phyloP scores from a whole-genome alignment of 2,888 invertebrate genomes.

The Sialis lutaria region DNA sequence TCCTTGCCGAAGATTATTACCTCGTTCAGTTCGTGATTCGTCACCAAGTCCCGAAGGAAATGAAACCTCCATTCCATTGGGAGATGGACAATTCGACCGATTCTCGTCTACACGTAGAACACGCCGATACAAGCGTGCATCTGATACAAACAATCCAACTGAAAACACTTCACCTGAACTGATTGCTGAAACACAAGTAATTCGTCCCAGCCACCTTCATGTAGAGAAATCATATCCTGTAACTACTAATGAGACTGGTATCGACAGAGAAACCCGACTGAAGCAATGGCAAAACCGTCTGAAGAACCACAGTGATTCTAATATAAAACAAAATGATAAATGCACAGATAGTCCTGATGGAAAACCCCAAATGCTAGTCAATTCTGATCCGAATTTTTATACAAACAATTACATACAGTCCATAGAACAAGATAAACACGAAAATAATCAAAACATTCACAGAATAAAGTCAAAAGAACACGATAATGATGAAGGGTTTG shows the following conservation, averaged over 20 bases:
- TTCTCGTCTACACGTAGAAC: conserved; percentile 69
- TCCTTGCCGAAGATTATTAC: conserved; percentile 35
- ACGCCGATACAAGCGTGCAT: conserved; percentile 53
- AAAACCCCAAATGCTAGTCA: conserved; percentile 39
- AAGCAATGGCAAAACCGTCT: conserved; percentile 55
- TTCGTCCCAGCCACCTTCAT: conserved; percentile 32
- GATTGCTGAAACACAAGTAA: conserved; percentile 33
- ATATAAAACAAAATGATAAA: not conserved
- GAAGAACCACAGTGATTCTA: conserved; percentile 24
- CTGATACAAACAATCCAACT: conserved; percentile 38
- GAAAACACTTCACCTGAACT: conserved; percentile 23
- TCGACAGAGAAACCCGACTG: conserved; percentile 39
- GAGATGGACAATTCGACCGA: conserved; percentile 69
- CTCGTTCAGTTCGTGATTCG: conserved; percentile 14
- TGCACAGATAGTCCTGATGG: conserved; percentile 7
- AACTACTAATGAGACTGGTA: conserved; percentile 25
- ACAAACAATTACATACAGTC: conserved; percentile 31
- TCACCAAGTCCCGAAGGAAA: conserved; percentile 20
- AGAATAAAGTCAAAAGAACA: conserved; percentile 32
- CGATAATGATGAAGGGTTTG: conserved; percentile 81
- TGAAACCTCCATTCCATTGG: conserved; percentile 33
- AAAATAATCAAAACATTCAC: conserved; percentile 17
- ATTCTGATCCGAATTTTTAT: conserved; percentile 52
- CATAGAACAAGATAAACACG: conserved; percentile 1
- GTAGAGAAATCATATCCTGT: conserved; percentile 34